A percentile compares a stretch with the other conserved stretches of the same genome.
Conservation (phyloP, 1,140 invertebrate genomes). For the Aphelenchoides avenae region DNA sequence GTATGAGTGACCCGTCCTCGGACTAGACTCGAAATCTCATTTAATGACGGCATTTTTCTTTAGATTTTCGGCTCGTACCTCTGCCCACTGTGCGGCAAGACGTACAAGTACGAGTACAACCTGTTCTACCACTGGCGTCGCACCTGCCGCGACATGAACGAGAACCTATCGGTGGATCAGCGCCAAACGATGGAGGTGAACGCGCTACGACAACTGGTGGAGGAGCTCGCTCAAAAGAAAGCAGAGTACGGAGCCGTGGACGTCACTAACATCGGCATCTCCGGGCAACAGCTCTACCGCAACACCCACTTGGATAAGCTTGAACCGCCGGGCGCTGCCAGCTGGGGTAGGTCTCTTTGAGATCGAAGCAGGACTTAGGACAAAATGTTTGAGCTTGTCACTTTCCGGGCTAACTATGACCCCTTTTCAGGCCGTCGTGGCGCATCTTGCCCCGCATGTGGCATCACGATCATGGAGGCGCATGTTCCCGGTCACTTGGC, state of each 20-base stretch:
- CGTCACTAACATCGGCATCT: neutral
- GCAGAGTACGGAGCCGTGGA: neutral
- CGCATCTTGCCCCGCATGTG: constrained; percentile 35
- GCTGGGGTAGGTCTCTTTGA: constrained; percentile 1
- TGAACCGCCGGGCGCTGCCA: neutral
- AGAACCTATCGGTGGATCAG: constrained; percentile 37
- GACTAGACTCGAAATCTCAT: constrained; percentile 2
- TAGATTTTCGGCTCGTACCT: constrained; percentile 49
- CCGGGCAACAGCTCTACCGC: neutral
- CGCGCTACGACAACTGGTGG: constrained; percentile 44
- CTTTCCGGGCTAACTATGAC: neutral
- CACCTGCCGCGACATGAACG: constrained; percentile 54
- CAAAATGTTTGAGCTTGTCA: constrained; percentile 28
- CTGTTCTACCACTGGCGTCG: constrained; percentile 55
- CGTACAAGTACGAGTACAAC: constrained; percentile 57
- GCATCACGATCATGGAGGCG: constrained; percentile 27
- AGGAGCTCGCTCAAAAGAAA: constrained; percentile 47
- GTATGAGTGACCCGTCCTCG: constrained; percentile 15
- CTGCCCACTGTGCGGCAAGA: constrained; percentile 53
- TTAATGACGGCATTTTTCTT: constrained; percentile 11
- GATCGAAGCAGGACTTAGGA: too few relatives aligned
- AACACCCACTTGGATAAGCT: neutral
- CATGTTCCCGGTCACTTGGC: constrained; percentile 38
- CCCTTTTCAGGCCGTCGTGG: constrained; percentile 4
- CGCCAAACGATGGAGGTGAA: constrained; percentile 49